A percentile compares a stretch with the other conserved stretches of the same genome.
phyloP scores from a whole-genome alignment of 2,113 vertebrate species.

The Sterna hirundo region DNA sequence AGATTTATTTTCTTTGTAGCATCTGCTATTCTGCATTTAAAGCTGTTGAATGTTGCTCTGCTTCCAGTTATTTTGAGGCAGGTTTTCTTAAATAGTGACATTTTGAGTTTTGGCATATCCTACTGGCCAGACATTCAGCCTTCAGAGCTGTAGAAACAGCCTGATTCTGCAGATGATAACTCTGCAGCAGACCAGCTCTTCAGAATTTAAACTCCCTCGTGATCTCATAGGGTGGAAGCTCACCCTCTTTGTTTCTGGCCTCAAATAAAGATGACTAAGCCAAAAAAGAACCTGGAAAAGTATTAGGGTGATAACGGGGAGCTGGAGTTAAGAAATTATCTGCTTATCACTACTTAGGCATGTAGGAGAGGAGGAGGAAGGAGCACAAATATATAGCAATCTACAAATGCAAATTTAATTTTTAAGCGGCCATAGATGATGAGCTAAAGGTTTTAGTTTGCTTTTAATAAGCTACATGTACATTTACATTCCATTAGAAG shows the following conservation, averaged over 20 bases:
- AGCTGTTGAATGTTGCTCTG: neutral
- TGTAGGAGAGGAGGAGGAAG: neutral
- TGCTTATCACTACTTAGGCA: neutral
- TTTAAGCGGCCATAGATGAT: neutral
- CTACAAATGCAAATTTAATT: neutral
- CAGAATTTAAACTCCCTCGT: neutral
- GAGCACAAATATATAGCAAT: neutral
- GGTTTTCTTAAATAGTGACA: slow-evolving; percentile 8
- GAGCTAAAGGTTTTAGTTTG: neutral
- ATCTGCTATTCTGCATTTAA: slow-evolving; percentile 25
- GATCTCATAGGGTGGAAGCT: slow-evolving; percentile 55
- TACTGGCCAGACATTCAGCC: neutral
- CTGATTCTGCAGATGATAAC: neutral
- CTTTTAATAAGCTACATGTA: neutral
- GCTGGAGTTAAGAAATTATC: neutral
- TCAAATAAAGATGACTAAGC: neutral
- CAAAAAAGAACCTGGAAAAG: neutral
- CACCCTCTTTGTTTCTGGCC: slow-evolving; percentile 6
- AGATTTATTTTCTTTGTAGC: slow-evolving; percentile 44
- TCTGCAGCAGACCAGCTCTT: neutral
- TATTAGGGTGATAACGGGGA: neutral
- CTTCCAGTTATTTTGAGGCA: slow-evolving; percentile 16
- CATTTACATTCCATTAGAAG: neutral
- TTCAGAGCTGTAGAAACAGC: neutral
- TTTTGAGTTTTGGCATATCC: neutral